These are phyloP conservation scores for Protosalanx chinensis DNA, from an alignment of 2,797 vertebrate species.

Conservation along the genomic window DNA sequence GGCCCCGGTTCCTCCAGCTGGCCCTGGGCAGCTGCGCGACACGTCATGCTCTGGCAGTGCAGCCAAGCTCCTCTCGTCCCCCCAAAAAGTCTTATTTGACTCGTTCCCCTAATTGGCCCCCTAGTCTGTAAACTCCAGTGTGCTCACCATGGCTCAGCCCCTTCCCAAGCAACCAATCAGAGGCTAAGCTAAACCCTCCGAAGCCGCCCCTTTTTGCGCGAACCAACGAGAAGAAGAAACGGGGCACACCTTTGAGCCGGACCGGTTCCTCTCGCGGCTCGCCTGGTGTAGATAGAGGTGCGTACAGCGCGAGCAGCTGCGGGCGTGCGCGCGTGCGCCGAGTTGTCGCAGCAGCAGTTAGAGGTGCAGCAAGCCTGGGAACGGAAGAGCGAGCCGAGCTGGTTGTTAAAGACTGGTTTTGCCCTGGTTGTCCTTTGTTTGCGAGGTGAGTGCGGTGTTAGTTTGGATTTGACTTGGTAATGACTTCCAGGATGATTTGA, in stretches of 20 bases:
- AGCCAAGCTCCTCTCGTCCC: constrained; percentile 19
- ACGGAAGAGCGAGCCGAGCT: constrained; percentile 30
- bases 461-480: constrained; percentile 7
- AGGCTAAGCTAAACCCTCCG: constrained; percentile 42
- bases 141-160: constrained; percentile 51
- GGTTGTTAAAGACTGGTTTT: constrained; percentile 27
- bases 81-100: constrained; percentile 53
- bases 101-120: constrained; percentile 63
- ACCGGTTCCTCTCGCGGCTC: constrained; percentile 58
- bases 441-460: constrained; percentile 65
- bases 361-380: constrained; percentile 30
- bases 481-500: constrained; percentile 10
- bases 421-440: constrained; percentile 45
- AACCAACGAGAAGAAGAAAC: constrained; percentile 63
- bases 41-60: constrained; percentile 34
- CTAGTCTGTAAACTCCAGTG: constrained; percentile 54
- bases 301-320: constrained; percentile 46
- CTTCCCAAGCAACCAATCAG: constrained; percentile 57
- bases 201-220: constrained; percentile 52
- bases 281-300: constrained; percentile 60
- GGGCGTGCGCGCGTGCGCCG: constrained; percentile 25
- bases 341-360: constrained; percentile 27
- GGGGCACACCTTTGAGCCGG: constrained; percentile 73
- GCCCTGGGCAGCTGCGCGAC: constrained; percentile 43
- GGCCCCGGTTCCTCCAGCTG: constrained; percentile 40